Evolutionary conservation across 2,888 invertebrate species (phyloP), one percentile per base, ranked within the genome.

Genomic region (Dasysyrphus albostriatus): DNA sequence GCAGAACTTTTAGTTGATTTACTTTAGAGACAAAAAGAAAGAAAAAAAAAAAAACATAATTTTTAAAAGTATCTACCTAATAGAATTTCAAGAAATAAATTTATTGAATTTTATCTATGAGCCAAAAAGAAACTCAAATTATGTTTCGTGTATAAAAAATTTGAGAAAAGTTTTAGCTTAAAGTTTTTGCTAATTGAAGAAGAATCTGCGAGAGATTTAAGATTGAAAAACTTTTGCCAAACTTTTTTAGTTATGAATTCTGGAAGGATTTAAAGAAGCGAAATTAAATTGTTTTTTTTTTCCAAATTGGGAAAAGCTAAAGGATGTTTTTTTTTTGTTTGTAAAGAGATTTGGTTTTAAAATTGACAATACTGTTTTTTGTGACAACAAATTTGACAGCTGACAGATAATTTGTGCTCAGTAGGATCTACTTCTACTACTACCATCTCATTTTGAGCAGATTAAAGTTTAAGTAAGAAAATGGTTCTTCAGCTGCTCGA

Each of bases 41-140:
- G 32, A 34, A 37, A 16, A 39, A 14, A 34, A 49, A 32, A 39
- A 14, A 7, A 14, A 54, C 0, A 49, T 49, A 63, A 44, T 44
- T 16, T 47, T 14, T 1, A 19, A 67, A 37, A 34, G 16, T 37
- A 47, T 12, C 6, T 16, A 2, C 5, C 7, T 34, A 12, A 24
- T 32, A 24, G 24, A 59, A 37, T 58, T 19, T 37, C 16, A 7
- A 51, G 47, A 10, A 19, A 69, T 63, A 34, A 19, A 37, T 37
- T 69, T 59, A 72, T 79, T 73, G 56, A 47, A 56, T 58, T 79
- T 58, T 0, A 56, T 24, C 19, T 49, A 37, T 56, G 63, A 56
- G 80, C 80, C 80, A 80, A 74, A 80, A 74, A 51, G 61, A 9
- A 24, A 58, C 0, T 59, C 10, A 37, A 59, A 61, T 61, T 42